Base-by-base conservation (phyloP, 1,140 invertebrate genomes). In the Drosophila grimshawi region DNA sequence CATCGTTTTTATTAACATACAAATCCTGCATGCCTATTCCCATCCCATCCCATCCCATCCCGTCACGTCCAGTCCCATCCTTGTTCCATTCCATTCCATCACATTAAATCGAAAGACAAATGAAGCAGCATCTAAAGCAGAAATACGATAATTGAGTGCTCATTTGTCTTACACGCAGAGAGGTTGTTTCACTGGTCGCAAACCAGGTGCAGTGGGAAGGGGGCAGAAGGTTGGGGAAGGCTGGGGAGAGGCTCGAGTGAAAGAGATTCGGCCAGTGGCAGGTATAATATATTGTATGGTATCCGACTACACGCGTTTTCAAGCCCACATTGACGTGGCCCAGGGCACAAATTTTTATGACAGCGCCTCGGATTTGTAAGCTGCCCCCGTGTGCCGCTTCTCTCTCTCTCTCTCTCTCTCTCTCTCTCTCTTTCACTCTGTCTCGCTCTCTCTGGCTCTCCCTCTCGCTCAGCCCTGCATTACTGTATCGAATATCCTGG, bases 61-160 rank as follows among this genome's bases (percentile, higher is more conserved):
- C 49, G 46, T 61, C 27, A 39, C 48, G 32, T 3, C 30, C 10
- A 52, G 8, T 7, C 7, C 35, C 53, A 59, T 4, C 33, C 55
- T 51, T 19, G 10, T 33, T 51, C 63, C 63, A 72, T 53, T 27
- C 62, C 41, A 73, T 60, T 68, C 70, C 49, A 61, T 68, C 70
- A 68, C 64, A 73, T 73, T 49, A 55, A 68, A 55, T 61, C 56
- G 64, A 85, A 86, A 88, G 76, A 79, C 75, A 86, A 86, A 86
- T 86, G 81, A 86, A 86, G 75, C 76, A 79, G 83, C 76, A 62
- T 71, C 76, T 69, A 82, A 86, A 86, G 83, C 83, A 86, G 83
- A 86, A 80, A 86, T 88, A 89, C 85, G 85, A 89, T 86, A 86
- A 86, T 86, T 88, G 83, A 89, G 83, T 88, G 85, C 83, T 86